Conservation (phyloP, 2,113 vertebrate genomes). For the Rafetus swinhoei region DNA sequence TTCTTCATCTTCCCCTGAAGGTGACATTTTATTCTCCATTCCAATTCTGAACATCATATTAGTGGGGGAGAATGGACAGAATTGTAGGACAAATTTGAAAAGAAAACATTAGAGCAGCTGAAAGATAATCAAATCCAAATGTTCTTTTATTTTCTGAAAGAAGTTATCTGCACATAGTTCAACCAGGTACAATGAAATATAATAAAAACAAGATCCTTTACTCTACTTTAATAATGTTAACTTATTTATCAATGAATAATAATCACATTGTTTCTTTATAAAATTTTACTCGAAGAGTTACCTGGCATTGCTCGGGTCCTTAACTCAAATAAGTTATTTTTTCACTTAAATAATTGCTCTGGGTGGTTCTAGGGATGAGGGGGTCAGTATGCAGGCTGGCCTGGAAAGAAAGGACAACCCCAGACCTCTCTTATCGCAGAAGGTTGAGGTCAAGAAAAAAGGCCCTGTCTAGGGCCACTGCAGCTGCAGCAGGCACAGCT, state of each 20-base stretch:
- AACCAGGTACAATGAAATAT: neutral
- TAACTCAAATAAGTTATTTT: too few relatives aligned
- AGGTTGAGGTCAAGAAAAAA: too few relatives aligned
- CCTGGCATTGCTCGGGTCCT: too few relatives aligned
- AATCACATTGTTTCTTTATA: neutral
- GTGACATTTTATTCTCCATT: neutral
- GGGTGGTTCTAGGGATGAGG: too few relatives aligned
- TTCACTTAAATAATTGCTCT: too few relatives aligned
- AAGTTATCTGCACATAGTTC: neutral
- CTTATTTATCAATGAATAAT: neutral
- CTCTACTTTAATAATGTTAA: neutral
- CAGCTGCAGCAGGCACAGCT: too few relatives aligned
- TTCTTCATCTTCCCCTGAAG: slow-evolving; percentile 15
- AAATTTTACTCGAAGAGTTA: too few relatives aligned
- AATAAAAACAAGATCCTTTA: neutral
- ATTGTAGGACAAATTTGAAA: neutral
- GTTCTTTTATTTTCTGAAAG: neutral
- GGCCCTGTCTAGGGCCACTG: too few relatives aligned
- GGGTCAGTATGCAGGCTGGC: too few relatives aligned
- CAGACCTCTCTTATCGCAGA: too few relatives aligned
- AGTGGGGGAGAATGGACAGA: neutral
- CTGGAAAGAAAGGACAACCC: too few relatives aligned
- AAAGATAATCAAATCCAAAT: neutral
- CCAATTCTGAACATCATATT: neutral
- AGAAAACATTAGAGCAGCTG: neutral